A percentile compares a stretch with the other conserved stretches of the same genome.
phyloP scores from a whole-genome alignment of 2,113 vertebrate genomes.

The Ifrita kowaldi region DNA sequence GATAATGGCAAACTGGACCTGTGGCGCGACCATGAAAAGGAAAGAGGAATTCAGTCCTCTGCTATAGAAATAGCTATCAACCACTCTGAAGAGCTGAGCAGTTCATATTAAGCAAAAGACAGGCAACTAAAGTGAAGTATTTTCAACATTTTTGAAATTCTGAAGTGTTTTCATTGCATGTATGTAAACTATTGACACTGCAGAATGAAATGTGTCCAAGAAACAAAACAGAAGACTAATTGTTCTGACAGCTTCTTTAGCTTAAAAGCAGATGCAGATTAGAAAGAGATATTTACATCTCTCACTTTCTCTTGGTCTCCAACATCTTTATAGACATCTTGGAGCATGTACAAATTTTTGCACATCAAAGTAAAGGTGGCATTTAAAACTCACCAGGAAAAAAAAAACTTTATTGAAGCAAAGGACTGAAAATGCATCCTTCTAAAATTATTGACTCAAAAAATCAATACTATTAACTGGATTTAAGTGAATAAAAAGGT shows the following conservation, averaged over 20 bases:
- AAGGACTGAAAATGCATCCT: background rate
- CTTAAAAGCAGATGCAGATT: background rate
- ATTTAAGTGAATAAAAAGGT: slow-evolving; percentile 9
- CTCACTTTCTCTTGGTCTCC: background rate
- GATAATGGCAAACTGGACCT: background rate
- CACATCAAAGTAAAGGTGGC: background rate
- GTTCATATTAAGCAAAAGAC: background rate
- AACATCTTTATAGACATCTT: background rate
- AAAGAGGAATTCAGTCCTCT: background rate
- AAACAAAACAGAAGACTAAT: background rate
- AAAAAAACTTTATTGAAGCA: background rate
- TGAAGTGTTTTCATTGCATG: background rate
- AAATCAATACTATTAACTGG: slow-evolving; percentile 50
- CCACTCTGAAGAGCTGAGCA: background rate
- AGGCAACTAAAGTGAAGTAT: background rate
- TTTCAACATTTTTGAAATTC: background rate
- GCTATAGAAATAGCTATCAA: background rate
- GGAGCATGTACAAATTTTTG: background rate
- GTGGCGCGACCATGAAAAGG: background rate
- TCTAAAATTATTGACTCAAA: slow-evolving; percentile 2
- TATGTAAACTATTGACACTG: background rate
- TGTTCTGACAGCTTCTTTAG: background rate
- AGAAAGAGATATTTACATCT: background rate
- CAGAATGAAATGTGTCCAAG: background rate
- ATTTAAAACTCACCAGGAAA: background rate